Evolutionary conservation across 1,140 invertebrate species (phyloP), one percentile per base, ranked within the genome.

Genomic region (Drosophila tristis): DNA sequence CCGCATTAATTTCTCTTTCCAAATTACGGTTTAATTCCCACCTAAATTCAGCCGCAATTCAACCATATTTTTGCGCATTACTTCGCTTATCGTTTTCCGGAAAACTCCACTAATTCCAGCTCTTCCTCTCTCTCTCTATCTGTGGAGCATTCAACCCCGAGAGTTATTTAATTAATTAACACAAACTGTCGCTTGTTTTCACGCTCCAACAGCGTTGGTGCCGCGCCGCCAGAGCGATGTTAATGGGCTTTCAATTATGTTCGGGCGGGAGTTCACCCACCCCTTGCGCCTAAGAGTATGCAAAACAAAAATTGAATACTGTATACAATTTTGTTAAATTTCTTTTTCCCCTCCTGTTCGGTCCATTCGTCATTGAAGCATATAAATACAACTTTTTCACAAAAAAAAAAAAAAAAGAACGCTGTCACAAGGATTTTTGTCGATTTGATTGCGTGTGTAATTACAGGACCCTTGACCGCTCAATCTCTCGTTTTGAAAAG

Each of bases 111-210:
- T 42, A 48, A 68, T 64, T 64, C 68, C 44, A 35, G 45, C 55
- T 81, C 62, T 54, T 47, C 48, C 50, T 11, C 35, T 4, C 35
- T 39, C 35, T 5, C 9, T 42, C 50, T 60, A 45, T 16, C 26
- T 45, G 11, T 2, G 39, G 20, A 35, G 25, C 44, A 58, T 65
- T 70, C 51, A 8, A 39, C 9, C 35, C 16, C 49, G 20, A 59
- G 72, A 78, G 77, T 66, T 85, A 55, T 87, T 87, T 78, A 86
- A 87, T 80, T 86, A 85, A 86, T 86, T 86, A 86, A 85, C 78
- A 86, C 67, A 63, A 86, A 80, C 49, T 78, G 82, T 71, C 78
- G 65, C 64, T 72, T 74, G 78, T 78, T 87, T 39, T 81, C 53
- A 87, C 81, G 82, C 82, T 74, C 72, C 78, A 81, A 44, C 59